A percentile compares a stretch with the other conserved stretches of the same genome.
Conservation (phyloP, 2,888 invertebrate genomes). For the Cylindroiulus punctatus region DNA sequence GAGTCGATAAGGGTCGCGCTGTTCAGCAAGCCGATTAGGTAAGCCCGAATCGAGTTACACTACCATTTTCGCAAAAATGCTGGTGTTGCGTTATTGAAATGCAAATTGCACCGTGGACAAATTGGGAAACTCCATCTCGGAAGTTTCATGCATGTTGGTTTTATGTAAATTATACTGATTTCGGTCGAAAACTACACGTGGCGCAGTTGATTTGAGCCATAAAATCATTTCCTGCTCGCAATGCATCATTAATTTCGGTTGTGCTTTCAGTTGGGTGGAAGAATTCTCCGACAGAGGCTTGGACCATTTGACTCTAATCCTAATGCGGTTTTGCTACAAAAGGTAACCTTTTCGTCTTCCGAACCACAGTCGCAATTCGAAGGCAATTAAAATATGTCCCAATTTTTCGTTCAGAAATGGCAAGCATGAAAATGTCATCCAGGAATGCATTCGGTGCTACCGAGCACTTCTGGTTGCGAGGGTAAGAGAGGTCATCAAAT, state of each 20-base stretch:
- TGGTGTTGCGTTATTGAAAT: no score
- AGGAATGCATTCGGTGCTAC: conserved; percentile 1
- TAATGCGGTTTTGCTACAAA: conserved; percentile 1
- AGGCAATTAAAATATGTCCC: background rate
- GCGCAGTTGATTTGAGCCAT: no score
- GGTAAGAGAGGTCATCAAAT: background rate
- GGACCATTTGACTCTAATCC: background rate
- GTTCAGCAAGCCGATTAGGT: conserved; percentile 17
- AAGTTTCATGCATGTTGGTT: no score
- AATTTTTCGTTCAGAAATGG: conserved; percentile 11
- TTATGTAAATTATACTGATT: no score
- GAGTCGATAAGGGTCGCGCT: conserved; percentile 5
- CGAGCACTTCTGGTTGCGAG: background rate
- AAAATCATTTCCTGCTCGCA: no score
- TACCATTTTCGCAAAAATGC: background rate
- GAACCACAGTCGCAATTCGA: no score
- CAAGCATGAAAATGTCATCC: background rate
- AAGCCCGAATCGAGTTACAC: background rate
- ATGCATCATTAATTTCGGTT: background rate
- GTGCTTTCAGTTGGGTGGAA: conserved; percentile 20
- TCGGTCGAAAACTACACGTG: no score
- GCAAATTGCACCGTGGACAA: no score
- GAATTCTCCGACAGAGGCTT: background rate
- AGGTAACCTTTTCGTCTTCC: no score
- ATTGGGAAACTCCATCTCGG: no score